Evolutionary conservation across 1,140 invertebrate species (phyloP), one percentile per base, ranked within the genome.

Genomic region (Spodoptera frugiperda): DNA sequence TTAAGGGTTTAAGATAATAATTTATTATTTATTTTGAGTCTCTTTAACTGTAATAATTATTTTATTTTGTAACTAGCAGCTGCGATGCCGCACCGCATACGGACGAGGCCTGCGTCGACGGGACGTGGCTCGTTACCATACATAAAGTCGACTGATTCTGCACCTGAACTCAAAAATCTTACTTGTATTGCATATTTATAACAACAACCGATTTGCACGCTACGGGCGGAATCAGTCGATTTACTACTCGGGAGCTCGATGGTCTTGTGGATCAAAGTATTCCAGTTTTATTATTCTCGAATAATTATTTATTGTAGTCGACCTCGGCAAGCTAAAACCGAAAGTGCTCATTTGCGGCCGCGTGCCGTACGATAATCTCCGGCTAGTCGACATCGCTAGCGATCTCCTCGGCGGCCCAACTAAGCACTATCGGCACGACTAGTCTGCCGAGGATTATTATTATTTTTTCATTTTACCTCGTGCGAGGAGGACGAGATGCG

Each of bases 11-110:
- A 94, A 93, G 90, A 89, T 94, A 94, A 91, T 94, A 94, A 94
- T 93, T 94, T 94, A 94, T 94, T 94, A 94, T 94, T 94, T 94
- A 94, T 93, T 93, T 93, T 86, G 92, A 93, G 92, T 93, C 92
- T 93, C 92, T 92, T 92, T 93, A 91, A 92, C 87, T 92, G 80
- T 92, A 93, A 91, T 91, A 83, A 89, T 90, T 61, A 73, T 73
- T 73, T 75, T 87, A 88, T 89, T 87, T 87, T 88, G 87, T 91
- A 91, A 78, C 87, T 84, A 87, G 82, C 86, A 83, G 87, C 83
- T 89, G 86, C 85, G 88, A 92, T 87, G 85, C 85, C 90, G 89
- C 91, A 92, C 91, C 89, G 91, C 92, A 91, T 83, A 86, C 90
- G 88, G 88, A 90, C 90, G 91, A 84, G 87, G 84, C 85, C 86